Evolutionary conservation across 2,888 invertebrate genomes (phyloP).

Genomic region (Argynnis bischoffii): DNA sequence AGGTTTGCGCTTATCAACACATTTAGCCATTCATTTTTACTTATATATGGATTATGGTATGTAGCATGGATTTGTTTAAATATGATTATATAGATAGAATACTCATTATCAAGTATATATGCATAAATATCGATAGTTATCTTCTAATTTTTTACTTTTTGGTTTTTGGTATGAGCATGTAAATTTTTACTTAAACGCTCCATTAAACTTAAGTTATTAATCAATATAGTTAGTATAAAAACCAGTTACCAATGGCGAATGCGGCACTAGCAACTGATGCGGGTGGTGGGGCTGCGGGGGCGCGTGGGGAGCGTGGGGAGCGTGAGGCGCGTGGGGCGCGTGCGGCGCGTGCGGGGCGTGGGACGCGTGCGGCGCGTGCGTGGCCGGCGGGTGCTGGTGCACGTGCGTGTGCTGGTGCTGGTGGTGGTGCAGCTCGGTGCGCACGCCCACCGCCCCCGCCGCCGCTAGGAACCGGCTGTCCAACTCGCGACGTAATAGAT

Average conservation of each 20-base stretch:
- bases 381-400: constrained; percentile 91
- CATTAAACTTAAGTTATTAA: not conserved
- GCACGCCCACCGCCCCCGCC: constrained; percentile 86
- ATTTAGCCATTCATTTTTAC: no score
- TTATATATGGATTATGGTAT: no score
- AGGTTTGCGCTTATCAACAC: no score
- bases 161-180: no score
- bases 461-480: constrained; percentile 95
- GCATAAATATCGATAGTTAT: no score
- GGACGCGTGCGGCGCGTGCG: constrained; percentile 86
- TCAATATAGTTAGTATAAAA: not conserved
- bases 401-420: constrained; percentile 96
- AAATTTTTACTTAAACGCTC: not conserved
- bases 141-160: no score
- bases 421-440: constrained; percentile 96
- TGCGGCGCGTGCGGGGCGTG: constrained; percentile 91
- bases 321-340: constrained; percentile 49
- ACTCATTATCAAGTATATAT: no score
- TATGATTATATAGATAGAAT: no score
- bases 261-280: constrained; percentile 55
- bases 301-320: constrained; percentile 56
- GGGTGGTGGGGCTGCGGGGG: constrained; percentile 65
- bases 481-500: constrained; percentile 93
- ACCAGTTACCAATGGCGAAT: constrained; percentile 83
- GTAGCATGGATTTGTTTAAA: no score